Percentiles rank a stretch among this genome's conserved stretches.
phyloP scores from a whole-genome alignment of 1,140 invertebrate genomes.

The Polypedilum vanderplanki region DNA sequence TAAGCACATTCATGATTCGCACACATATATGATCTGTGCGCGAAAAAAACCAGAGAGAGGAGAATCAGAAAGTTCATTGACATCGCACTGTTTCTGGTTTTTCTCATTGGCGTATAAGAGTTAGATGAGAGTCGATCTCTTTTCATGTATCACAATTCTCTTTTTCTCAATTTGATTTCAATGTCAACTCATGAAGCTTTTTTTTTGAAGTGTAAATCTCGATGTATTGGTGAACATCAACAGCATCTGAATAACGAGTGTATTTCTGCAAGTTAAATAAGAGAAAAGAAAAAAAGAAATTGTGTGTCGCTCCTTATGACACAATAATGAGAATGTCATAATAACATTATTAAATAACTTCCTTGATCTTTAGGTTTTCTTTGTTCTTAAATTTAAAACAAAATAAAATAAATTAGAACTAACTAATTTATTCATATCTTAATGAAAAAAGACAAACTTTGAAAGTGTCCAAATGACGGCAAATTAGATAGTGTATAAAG shows the following conservation, averaged over 20 bases:
- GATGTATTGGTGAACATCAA: background rate
- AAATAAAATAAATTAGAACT: background rate
- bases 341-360: background rate
- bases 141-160: background rate
- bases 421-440: background rate
- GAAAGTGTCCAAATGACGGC: conserved; percentile 2
- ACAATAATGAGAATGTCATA: conserved; percentile 27
- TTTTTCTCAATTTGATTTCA: background rate
- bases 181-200: background rate
- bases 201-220: background rate
- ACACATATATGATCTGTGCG: background rate
- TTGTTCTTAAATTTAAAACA: background rate
- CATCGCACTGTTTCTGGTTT: conserved; percentile 10
- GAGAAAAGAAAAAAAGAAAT: background rate
- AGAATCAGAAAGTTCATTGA: background rate
- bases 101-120: background rate
- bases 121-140: background rate
- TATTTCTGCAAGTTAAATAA: too few species aligned
- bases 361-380: background rate
- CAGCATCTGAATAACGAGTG: background rate
- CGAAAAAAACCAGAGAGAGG: background rate
- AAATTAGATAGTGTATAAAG: background rate
- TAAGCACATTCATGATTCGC: background rate
- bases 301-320: background rate
- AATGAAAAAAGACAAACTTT: background rate